These are phyloP conservation scores for Liasis olivaceus DNA, from an alignment of 2,797 vertebrate species.

Conservation along the genomic window DNA sequence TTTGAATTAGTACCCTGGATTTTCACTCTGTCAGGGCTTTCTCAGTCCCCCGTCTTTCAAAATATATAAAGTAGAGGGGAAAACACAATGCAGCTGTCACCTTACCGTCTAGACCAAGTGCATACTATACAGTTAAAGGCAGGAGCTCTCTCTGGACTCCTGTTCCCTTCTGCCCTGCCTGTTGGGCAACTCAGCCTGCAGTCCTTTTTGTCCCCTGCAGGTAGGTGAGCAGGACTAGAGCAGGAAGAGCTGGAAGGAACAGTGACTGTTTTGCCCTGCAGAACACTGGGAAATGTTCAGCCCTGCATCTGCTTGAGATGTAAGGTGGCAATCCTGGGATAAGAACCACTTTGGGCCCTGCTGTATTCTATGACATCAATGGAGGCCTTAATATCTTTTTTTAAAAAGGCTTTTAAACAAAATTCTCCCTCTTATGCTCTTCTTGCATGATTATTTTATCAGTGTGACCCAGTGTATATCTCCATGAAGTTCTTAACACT, in stretches of 20 bases:
- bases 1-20: conserved; percentile 48
- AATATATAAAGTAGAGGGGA: conserved; percentile 11
- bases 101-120: neutral
- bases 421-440: conserved; percentile 57
- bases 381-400: conserved; percentile 43
- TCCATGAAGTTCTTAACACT: conserved; percentile 43
- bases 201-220: neutral
- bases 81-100: neutral
- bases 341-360: conserved; percentile 10
- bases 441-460: conserved; percentile 59
- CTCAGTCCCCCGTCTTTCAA: conserved; percentile 45
- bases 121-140: neutral
- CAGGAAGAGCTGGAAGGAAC: neutral
- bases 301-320: neutral
- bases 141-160: neutral
- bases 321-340: neutral
- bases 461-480: conserved; percentile 49
- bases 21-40: conserved; percentile 26
- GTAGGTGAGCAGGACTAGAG: neutral
- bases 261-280: neutral
- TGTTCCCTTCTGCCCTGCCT: neutral
- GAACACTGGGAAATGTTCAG: neutral
- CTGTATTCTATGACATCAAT: conserved; percentile 51
- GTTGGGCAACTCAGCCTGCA: neutral
- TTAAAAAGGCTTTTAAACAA: conserved; percentile 47